These are phyloP conservation scores for Amphipoea oculea DNA, from an alignment of 2,888 invertebrate genomes.

Conservation along the genomic window DNA sequence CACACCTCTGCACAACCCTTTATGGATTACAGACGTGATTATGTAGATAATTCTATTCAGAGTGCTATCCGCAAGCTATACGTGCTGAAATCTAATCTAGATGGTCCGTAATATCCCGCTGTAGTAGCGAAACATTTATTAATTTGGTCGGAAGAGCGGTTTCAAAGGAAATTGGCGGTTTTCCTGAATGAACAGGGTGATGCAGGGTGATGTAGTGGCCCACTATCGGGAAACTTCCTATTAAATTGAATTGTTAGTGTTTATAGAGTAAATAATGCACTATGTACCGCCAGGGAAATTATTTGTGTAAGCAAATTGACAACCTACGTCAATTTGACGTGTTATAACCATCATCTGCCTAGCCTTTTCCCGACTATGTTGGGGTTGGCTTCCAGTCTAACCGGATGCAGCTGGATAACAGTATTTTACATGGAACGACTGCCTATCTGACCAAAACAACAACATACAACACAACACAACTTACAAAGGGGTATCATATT, in stretches of 20 bases:
- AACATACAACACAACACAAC: no score
- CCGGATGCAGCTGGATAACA: no score
- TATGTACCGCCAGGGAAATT: not conserved
- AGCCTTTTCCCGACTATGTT: no score
- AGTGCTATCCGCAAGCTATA: not conserved
- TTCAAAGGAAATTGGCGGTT: conserved; percentile 57
- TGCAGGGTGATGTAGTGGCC: conserved; percentile 30
- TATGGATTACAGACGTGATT: not conserved
- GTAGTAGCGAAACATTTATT: conserved; percentile 43
- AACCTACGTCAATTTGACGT: not conserved
- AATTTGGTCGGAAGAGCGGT: conserved; percentile 48
- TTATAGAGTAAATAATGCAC: conserved; percentile 9
- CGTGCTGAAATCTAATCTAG: not conserved
- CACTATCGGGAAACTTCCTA: not conserved
- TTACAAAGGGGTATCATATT: no score
- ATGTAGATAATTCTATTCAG: not conserved
- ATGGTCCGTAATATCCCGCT: not conserved
- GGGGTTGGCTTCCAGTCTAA: no score
- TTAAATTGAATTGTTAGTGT: conserved; percentile 26
- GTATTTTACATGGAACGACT: no score
- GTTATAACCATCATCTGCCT: not conserved
- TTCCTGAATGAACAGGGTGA: conserved; percentile 39
- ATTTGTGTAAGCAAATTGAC: not conserved
- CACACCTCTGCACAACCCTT: not conserved
- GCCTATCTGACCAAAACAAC: no score